phyloP scores from a whole-genome alignment of 2,113 vertebrate genomes.

The Pangasianodon hypophthalmus region DNA sequence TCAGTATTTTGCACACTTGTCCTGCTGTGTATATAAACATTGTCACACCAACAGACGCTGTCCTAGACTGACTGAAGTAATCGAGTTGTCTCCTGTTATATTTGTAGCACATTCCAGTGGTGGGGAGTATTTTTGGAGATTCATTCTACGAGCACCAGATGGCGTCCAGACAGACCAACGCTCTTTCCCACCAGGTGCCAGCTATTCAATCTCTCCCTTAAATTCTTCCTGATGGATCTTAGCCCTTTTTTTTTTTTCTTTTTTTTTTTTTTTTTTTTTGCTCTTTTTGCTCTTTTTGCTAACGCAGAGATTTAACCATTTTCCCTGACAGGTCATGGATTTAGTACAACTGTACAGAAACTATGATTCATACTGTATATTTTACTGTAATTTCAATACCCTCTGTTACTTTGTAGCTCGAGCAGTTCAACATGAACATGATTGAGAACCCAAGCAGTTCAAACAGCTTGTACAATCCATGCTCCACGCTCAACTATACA shows the following conservation, averaged over 20 bases:
- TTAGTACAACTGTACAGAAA: neutral
- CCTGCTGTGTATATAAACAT: conserved; percentile 30
- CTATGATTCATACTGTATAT: neutral
- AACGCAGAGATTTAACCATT: neutral
- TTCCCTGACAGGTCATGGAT: neutral
- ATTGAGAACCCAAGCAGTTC: conserved; percentile 92
- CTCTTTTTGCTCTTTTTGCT: neutral
- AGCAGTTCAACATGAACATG: conserved; percentile 99
- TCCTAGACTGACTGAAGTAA: neutral
- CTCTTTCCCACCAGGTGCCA: conserved; percentile 90
- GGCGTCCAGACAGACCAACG: conserved; percentile 92
- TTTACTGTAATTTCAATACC: neutral
- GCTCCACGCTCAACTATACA: conserved; percentile 95
- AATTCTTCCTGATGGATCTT: neutral
- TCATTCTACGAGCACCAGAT: conserved; percentile 98
- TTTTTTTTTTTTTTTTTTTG: neutral
- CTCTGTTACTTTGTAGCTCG: conserved; percentile 76
- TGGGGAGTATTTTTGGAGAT: conserved; percentile 94
- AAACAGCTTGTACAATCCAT: conserved; percentile 88
- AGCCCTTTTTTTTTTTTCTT: neutral
- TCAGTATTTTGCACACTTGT: conserved; percentile 39
- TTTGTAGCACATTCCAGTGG: conserved; percentile 87
- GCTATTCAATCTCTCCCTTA: neutral
- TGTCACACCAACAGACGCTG: neutral
- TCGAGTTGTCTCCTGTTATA: conserved; percentile 22